Evolutionary conservation across 2,113 vertebrate genomes (phyloP).

Genomic region (Salminus brasiliensis): DNA sequence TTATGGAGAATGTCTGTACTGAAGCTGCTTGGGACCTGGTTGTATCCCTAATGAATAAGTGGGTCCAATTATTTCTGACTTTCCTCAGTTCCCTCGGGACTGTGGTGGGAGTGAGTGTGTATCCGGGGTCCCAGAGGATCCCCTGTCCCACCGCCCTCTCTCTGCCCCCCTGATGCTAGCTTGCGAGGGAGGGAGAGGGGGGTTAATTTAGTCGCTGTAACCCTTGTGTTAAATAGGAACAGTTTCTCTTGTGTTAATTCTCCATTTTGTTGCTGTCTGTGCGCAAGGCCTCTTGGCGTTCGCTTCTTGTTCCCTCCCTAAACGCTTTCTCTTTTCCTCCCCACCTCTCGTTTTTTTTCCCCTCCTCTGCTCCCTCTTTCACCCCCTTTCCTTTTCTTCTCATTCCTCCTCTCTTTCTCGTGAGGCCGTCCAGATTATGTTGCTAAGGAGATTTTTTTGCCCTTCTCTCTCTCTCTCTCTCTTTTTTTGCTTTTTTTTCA

Average conservation of each 20-base stretch:
- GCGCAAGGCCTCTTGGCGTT: slow-evolving; percentile 87
- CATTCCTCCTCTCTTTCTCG: slow-evolving; percentile 87
- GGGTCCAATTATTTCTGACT: slow-evolving; percentile 47
- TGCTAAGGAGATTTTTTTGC: slow-evolving; percentile 98
- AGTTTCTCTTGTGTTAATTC: slow-evolving; percentile 99
- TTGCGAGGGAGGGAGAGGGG: slow-evolving; percentile 36
- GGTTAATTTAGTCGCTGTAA: slow-evolving; percentile 94
- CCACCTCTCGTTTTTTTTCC: slow-evolving; percentile 84
- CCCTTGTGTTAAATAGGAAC: slow-evolving; percentile 92
- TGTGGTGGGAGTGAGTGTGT: slow-evolving; percentile 17
- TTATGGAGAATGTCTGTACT: not conserved
- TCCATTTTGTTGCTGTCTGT: slow-evolving; percentile 92
- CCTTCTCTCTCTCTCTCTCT: slow-evolving; percentile 77
- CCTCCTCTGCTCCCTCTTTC: slow-evolving; percentile 79
- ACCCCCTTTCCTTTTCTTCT: slow-evolving; percentile 83
- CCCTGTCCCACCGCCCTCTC: not conserved
- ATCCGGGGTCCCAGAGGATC: slow-evolving; percentile 31
- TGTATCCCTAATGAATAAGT: slow-evolving; percentile 14
- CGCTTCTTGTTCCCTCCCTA: slow-evolving; percentile 77
- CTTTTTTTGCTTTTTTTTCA: slow-evolving; percentile 87
- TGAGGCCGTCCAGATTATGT: slow-evolving; percentile 97
- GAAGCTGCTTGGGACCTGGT: not conserved
- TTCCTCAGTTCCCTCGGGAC: slow-evolving; percentile 47
- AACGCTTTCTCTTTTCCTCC: slow-evolving; percentile 61
- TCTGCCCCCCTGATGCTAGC: slow-evolving; percentile 21